These are phyloP conservation scores for Aurelia aurita complex sp. Pacific DNA, from an alignment of 30 jellyfish, hydroid and myxozoan species.

Conservation along the genomic window DNA sequence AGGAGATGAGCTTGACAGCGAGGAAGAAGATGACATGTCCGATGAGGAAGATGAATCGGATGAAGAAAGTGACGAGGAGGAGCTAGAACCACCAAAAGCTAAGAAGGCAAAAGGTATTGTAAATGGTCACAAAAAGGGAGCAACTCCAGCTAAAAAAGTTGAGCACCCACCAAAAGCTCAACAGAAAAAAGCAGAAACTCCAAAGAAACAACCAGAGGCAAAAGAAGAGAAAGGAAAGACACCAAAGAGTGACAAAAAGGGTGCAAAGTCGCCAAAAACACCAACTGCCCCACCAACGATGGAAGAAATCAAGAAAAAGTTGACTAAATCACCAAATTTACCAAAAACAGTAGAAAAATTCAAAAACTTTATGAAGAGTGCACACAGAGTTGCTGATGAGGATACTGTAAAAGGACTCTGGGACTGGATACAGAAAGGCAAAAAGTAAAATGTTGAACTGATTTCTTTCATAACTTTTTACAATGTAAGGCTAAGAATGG, in stretches of 20 bases:
- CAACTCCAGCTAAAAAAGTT: slow-evolving; percentile 20
- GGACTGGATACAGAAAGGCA: slow-evolving; percentile 91
- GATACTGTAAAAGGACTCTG: slow-evolving; percentile 81
- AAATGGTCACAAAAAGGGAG: slow-evolving; percentile 42
- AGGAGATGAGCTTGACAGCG: slow-evolving; percentile 64
- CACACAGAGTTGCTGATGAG: slow-evolving; percentile 88
- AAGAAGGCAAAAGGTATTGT: slow-evolving; percentile 40
- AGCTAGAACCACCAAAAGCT: slow-evolving; percentile 60
- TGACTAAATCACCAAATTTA: slow-evolving; percentile 79
- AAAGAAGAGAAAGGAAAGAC: slow-evolving; percentile 23
- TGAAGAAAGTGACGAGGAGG: slow-evolving; percentile 50
- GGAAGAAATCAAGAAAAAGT: slow-evolving; percentile 41
- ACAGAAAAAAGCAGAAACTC: slow-evolving; percentile 24
- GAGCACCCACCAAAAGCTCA: neutral
- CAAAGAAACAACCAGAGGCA: slow-evolving; percentile 21
- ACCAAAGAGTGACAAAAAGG: slow-evolving; percentile 53
- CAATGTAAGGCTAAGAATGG: no score
- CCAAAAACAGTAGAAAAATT: slow-evolving; percentile 94
- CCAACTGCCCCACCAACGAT: slow-evolving; percentile 25
- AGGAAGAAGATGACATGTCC: slow-evolving; percentile 38
- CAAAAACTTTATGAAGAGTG: slow-evolving; percentile 90
- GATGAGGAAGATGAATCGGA: slow-evolving; percentile 52
- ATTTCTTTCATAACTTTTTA: neutral
- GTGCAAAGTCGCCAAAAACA: slow-evolving; percentile 39
- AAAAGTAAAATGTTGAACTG: slow-evolving; percentile 39